A percentile compares a stretch with the other conserved stretches of the same genome.
Conservation (phyloP, 2,797 vertebrate genomes). For the Takifugu rubripes region DNA sequence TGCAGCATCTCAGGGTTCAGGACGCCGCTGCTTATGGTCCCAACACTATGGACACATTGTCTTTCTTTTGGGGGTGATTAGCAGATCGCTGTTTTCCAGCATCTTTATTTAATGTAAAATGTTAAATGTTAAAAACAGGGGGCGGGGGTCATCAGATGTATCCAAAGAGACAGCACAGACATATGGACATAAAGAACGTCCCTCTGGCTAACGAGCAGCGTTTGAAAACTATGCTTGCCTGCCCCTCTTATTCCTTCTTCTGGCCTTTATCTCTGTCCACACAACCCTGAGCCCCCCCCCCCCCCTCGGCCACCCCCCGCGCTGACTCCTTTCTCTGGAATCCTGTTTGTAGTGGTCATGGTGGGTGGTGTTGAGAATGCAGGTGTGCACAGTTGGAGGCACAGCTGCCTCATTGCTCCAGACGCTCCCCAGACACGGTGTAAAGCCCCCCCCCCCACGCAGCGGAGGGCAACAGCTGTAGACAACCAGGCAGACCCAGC, state of each 20-base stretch:
- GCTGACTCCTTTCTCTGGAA: conserved; percentile 46
- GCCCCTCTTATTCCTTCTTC: conserved; percentile 25
- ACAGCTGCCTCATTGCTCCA: conserved; percentile 72
- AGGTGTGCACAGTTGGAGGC: conserved; percentile 75
- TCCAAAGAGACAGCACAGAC: conserved; percentile 64
- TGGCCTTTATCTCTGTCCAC: conserved; percentile 44
- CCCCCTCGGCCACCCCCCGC: conserved; percentile 27
- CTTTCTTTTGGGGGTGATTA: conserved; percentile 24
- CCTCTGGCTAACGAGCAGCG: conserved; percentile 63
- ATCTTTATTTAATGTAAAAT: conserved; percentile 10
- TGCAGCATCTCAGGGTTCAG: conserved; percentile 49
- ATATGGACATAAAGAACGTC: conserved; percentile 27
- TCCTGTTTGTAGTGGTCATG: conserved; percentile 45
- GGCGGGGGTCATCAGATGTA: conserved; percentile 55
- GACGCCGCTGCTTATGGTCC: conserved; percentile 57
- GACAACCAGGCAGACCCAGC: conserved; percentile 56
- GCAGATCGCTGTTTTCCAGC: conserved; percentile 27
- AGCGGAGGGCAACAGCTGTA: conserved; percentile 72
- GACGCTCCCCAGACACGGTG: conserved; percentile 60
- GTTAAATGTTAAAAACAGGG: background rate
- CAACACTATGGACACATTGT: conserved; percentile 27
- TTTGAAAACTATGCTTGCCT: conserved; percentile 36
- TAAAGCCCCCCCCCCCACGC: conserved; percentile 67
- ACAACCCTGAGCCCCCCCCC: background rate
- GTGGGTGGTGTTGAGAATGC: conserved; percentile 69